Percentiles rank a stretch among this genome's conserved stretches.
These are phyloP conservation scores for Lepidurus apus DNA, from an alignment of 1,140 invertebrate species.

Conservation along the genomic window DNA sequence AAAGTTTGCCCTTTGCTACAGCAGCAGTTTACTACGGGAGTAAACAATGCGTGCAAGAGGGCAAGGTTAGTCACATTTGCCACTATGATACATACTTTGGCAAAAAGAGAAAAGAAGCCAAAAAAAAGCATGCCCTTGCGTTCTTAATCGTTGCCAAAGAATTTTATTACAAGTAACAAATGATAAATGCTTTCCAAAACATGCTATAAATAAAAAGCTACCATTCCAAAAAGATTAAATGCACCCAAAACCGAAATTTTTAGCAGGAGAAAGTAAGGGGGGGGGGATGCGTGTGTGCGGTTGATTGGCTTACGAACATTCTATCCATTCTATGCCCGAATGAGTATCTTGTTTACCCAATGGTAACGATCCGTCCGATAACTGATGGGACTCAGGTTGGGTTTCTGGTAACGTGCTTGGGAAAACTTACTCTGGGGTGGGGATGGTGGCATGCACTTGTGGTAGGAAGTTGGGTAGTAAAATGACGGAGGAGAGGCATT, in stretches of 20 bases:
- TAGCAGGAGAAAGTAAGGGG: not conserved
- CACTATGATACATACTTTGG: not conserved
- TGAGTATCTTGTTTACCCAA: slow-evolving; percentile 19
- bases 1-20: not conserved
- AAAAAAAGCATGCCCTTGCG: not conserved
- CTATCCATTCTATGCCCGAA: not conserved
- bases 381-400: not conserved
- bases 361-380: slow-evolving; percentile 10
- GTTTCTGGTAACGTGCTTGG: not conserved
- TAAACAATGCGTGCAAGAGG: slow-evolving; percentile 8
- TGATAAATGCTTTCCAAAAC: not conserved
- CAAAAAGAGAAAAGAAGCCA: not conserved
- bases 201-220: not conserved
- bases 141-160: not conserved
- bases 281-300: not conserved
- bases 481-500: not conserved
- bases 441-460: not conserved
- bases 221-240: not conserved
- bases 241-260: not conserved
- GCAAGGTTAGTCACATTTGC: not conserved
- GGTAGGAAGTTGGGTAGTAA: slow-evolving; percentile 7
- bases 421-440: not conserved
- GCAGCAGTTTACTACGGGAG: not conserved
- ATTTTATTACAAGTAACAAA: slow-evolving; percentile 3
- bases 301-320: not conserved